Percentiles rank a stretch among this genome's conserved stretches.
Conservation (phyloP, 2,888 invertebrate species). For the Drosophila nigritarsus region DNA sequence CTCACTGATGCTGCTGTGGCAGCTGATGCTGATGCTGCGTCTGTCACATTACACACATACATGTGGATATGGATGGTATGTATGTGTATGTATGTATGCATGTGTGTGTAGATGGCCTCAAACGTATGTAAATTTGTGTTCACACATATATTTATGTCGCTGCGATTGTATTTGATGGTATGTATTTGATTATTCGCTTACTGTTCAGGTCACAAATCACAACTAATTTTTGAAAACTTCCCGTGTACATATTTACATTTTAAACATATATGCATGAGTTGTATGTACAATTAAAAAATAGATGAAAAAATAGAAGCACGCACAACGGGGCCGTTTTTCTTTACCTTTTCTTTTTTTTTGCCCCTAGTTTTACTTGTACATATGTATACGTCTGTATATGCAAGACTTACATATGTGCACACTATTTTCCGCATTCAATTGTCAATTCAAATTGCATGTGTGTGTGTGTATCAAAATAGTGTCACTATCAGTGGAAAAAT, state of each 20-base stretch:
- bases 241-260: constrained; percentile 27
- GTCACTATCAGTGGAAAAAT: constrained; percentile 37
- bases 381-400: constrained; percentile 4
- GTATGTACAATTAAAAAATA: constrained; percentile 23
- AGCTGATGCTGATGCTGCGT: constrained; percentile 66
- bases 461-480: constrained; percentile 42
- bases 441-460: constrained; percentile 47
- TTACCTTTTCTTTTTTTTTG: neutral
- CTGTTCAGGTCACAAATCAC: constrained; percentile 34
- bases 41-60: constrained; percentile 48
- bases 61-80: constrained; percentile 1
- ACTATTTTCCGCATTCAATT: constrained; percentile 49
- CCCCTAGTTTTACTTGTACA: constrained; percentile 17
- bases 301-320: constrained; percentile 35
- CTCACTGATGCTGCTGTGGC: constrained; percentile 59
- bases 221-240: constrained; percentile 41
- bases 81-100: neutral
- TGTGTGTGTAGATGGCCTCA: neutral
- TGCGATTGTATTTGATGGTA: constrained; percentile 20
- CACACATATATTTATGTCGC: neutral
- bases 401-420: constrained; percentile 42
- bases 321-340: constrained; percentile 21
- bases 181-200: constrained; percentile 35
- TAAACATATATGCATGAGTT: constrained; percentile 8
- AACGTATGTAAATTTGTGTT: constrained; percentile 1